These are phyloP conservation scores for Stenodema calcarata DNA, from an alignment of 2,888 invertebrate genomes.

Conservation along the genomic window DNA sequence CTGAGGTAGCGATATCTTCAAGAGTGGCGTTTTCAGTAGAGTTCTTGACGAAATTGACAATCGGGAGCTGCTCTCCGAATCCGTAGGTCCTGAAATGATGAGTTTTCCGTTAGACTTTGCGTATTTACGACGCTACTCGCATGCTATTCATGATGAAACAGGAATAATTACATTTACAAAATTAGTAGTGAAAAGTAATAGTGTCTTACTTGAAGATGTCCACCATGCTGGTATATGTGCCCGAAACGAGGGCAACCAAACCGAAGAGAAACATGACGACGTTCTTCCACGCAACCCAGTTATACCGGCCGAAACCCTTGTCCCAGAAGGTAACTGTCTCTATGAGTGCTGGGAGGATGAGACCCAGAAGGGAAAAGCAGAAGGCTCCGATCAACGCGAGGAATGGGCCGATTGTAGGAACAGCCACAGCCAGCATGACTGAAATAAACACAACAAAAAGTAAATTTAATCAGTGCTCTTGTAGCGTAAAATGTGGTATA, in stretches of 20 bases:
- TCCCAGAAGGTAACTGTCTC: slow-evolving; percentile 88
- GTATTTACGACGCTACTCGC: no score
- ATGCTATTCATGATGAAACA: no score
- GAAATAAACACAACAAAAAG: slow-evolving; percentile 39
- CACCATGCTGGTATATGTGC: slow-evolving; percentile 72
- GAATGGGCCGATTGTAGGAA: slow-evolving; percentile 87
- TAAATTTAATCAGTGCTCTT: no score
- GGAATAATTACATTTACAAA: no score
- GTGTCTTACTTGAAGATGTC: slow-evolving; percentile 65
- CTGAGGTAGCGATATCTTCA: neutral
- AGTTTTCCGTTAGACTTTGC: neutral
- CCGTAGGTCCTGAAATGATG: slow-evolving; percentile 8
- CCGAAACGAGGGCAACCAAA: slow-evolving; percentile 80
- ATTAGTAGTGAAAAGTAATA: slow-evolving; percentile 57
- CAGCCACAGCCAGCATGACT: slow-evolving; percentile 80
- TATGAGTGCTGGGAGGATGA: slow-evolving; percentile 84
- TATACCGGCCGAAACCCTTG: slow-evolving; percentile 74
- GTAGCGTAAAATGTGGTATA: no score
- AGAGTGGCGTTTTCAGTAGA: neutral
- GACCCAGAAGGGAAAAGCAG: slow-evolving; percentile 89
- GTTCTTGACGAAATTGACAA: neutral
- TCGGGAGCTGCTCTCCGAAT: slow-evolving; percentile 19
- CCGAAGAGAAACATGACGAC: slow-evolving; percentile 77
- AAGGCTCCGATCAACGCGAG: slow-evolving; percentile 92
- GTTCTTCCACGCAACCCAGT: slow-evolving; percentile 83